Evolutionary conservation across 2,113 vertebrate genomes (phyloP), one percentile per base, ranked within the genome.

Genomic region (Rhinoderma darwinii): DNA sequence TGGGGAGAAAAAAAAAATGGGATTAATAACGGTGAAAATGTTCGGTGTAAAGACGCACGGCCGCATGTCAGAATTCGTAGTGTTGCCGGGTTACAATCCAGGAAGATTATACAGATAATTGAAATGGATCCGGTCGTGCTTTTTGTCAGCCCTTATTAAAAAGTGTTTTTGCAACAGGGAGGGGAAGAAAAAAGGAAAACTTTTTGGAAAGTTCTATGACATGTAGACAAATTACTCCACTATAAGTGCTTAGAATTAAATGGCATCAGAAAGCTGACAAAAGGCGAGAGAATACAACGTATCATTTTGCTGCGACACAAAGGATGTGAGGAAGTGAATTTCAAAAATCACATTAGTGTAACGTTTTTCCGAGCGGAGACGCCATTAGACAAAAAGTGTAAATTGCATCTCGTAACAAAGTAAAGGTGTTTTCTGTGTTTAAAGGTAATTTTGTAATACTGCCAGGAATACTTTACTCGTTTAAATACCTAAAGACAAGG

Each of bases 381-480:
- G 92, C 95, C 93, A 96, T 96, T 95, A 96, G 94, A 95, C 91
- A 88, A 89, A 93, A 94, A 95, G 93, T 94, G 92, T 91, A 95
- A 96, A 96, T 96, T 96, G 95, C 90, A 95, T 94, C 94, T 91
- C 94, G 94, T 95, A 96, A 96, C 94, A 96, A 95, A 96, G 94
- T 95, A 94, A 95, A 95, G 95, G 95, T 95, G 95, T 96, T 96
- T 95, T 95, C 94, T 93, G 94, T 95, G 94, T 96, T 95, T 95
- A 95, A 95, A 93, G 94, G 95, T 93, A 96, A 96, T 95, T 95
- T 95, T 93, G 96, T 96, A 97, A 97, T 97, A 96, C 95, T 92
- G 94, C 95, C 95, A 94, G 96, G 96, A 96, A 98, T 98, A 97
- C 96, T 94, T 96, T 94, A 96, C 96, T 96, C 94, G 96, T 97